Evolutionary conservation across 2,113 vertebrate genomes (phyloP), one percentile per base, ranked within the genome.

Genomic region (Prietella phreatophila): DNA sequence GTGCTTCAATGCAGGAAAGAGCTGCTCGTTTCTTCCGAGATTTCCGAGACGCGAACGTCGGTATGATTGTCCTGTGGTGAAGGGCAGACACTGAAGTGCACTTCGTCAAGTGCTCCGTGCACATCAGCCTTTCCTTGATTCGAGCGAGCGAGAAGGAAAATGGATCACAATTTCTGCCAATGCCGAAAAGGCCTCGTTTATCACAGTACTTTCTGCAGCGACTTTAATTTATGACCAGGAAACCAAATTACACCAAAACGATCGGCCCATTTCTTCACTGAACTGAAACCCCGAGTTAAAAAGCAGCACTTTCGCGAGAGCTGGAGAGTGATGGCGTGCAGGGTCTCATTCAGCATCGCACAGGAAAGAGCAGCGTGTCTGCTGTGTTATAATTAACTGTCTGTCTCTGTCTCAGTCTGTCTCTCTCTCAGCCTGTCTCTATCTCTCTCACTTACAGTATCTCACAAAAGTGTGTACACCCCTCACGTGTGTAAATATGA

Each of bases 11-110:
- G 2, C 39, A n/a, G 36, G 20, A 1, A 7, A 69, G 50, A 85
- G 36, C 53, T 4, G 3, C 50, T 58, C 22, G 2, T 39, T 36
- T 60, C 84, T 58, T 17, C 30, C 4, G 67, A 75, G 67, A 10
- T 13, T 9, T 27, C n/a, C n/a, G n/a, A n/a, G 22, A 58, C 42
- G 14, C n/a, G 58, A 73, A 85, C 65, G 39, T 47, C 27, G 13
- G 22, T 60, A 17, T 60, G 84, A 85, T 75, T 60, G 84, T 75
- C 42, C 22, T 4, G 69, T 75, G 84, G 76, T 75, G 84, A 85
- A 60, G 84, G 69, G 15, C 33, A 39, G 53, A 76, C 69, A 15
- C 53, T 85, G 84, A 85, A 85, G 69, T 75, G 84, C 84, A 58
- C 67, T 85, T n/a, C 36, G 25, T 25, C 0, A 33, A 85, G 67